phyloP scores from a whole-genome alignment of 2,113 vertebrate species.

The Agelaius tricolor region DNA sequence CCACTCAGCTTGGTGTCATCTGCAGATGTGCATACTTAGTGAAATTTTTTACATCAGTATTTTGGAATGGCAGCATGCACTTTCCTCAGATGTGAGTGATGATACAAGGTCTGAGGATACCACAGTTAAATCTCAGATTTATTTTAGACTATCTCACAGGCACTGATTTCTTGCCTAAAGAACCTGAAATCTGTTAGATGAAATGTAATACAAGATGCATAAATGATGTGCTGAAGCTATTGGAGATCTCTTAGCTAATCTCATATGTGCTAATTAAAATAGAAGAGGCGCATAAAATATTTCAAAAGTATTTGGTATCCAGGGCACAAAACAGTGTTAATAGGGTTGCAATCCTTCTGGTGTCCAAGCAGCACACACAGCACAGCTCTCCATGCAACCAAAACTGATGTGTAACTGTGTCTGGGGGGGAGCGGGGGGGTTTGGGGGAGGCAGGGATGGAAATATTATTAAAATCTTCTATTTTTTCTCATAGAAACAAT shows the following conservation, averaged over 20 bases:
- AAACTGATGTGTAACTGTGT: neutral
- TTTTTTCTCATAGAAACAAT: neutral
- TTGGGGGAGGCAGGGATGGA: neutral
- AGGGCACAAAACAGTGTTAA: neutral
- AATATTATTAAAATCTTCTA: neutral
- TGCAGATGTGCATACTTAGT: neutral
- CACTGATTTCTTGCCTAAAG: neutral
- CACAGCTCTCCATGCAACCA: neutral
- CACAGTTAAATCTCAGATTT: neutral
- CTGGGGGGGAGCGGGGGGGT: accelerated
- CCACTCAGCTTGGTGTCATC: neutral
- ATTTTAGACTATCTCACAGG: neutral
- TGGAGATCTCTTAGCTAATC: neutral
- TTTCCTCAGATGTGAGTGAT: neutral
- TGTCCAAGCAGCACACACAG: neutral
- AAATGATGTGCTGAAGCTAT: neutral
- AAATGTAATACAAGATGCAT: neutral
- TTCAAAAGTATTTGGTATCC: neutral
- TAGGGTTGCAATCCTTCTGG: neutral
- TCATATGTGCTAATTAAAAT: neutral
- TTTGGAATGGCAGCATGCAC: neutral
- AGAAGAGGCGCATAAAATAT: neutral
- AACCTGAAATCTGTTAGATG: neutral
- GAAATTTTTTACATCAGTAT: neutral
- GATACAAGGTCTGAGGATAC: neutral